Percentiles rank a stretch among this genome's conserved stretches.
Evolutionary conservation across 2,888 invertebrate species (phyloP).

Genomic region (Synergus laeviventris): DNA sequence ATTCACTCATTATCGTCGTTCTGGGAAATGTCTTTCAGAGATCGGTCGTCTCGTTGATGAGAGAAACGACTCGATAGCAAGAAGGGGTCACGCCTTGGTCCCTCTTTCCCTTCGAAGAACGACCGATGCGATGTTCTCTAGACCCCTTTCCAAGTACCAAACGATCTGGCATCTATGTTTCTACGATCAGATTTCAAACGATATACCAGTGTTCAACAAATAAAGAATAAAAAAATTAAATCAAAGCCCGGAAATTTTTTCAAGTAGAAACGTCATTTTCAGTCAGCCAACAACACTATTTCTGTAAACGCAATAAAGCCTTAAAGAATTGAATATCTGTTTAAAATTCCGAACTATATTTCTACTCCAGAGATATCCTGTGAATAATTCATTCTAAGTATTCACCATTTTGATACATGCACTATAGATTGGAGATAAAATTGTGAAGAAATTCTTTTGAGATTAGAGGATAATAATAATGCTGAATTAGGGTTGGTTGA

Average conservation of each 20-base stretch:
- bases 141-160: not conserved
- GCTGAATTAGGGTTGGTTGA: slow-evolving; percentile 13
- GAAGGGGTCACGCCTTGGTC: slow-evolving; percentile 34
- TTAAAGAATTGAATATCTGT: not conserved
- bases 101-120: slow-evolving; percentile 35
- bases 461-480: not conserved
- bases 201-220: not conserved
- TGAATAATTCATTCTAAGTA: not conserved
- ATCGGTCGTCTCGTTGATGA: slow-evolving; percentile 40
- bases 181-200: not conserved
- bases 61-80: slow-evolving; percentile 35
- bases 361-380: not conserved
- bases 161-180: not conserved
- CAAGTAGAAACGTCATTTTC: too few species aligned
- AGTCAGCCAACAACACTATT: too few species aligned
- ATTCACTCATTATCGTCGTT: slow-evolving; percentile 39
- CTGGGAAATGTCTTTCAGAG: slow-evolving; percentile 38
- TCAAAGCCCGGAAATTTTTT: not conserved
- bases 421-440: not conserved
- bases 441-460: not conserved
- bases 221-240: not conserved
- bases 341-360: not conserved
- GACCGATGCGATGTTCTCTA: not conserved
- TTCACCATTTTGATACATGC: not conserved
- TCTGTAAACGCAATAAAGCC: not conserved